Evolutionary conservation across 2,888 invertebrate species (phyloP).

Genomic region (Eilema depressum): DNA sequence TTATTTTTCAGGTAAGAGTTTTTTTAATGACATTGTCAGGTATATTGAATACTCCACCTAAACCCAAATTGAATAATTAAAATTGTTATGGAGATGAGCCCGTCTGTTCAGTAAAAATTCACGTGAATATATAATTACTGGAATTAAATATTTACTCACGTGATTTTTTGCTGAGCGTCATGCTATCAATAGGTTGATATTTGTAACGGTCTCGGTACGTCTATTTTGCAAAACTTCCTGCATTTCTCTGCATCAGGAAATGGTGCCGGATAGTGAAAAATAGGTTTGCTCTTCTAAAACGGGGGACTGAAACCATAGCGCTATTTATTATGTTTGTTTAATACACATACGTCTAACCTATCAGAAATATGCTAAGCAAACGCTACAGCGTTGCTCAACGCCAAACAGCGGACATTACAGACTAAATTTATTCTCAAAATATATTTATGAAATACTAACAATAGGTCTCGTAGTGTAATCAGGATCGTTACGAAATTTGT

Average conservation of each 20-base stretch:
- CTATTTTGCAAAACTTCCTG: too few species aligned
- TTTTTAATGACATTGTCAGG: background rate
- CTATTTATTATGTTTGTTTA: background rate
- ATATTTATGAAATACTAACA: background rate
- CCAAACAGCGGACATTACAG: too few species aligned
- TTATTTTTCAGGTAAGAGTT: background rate
- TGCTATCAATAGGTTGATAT: too few species aligned
- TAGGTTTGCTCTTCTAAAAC: background rate
- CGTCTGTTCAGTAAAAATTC: background rate
- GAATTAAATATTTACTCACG: too few species aligned
- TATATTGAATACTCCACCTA: background rate
- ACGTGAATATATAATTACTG: background rate
- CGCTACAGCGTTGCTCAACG: too few species aligned
- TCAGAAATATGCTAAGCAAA: too few species aligned
- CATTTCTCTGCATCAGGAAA: too few species aligned
- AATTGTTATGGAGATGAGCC: background rate
- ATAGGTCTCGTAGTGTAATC: background rate
- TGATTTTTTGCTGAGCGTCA: too few species aligned
- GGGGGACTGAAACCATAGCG: background rate
- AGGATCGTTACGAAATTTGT: background rate
- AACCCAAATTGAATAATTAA: background rate
- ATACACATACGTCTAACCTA: too few species aligned
- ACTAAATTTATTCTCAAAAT: background rate
- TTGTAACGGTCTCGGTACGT: too few species aligned
- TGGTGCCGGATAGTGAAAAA: too few species aligned